Evolutionary conservation across 2,888 invertebrate genomes (phyloP), one percentile per base, ranked within the genome.

Genomic region (Aspidapion aeneum): DNA sequence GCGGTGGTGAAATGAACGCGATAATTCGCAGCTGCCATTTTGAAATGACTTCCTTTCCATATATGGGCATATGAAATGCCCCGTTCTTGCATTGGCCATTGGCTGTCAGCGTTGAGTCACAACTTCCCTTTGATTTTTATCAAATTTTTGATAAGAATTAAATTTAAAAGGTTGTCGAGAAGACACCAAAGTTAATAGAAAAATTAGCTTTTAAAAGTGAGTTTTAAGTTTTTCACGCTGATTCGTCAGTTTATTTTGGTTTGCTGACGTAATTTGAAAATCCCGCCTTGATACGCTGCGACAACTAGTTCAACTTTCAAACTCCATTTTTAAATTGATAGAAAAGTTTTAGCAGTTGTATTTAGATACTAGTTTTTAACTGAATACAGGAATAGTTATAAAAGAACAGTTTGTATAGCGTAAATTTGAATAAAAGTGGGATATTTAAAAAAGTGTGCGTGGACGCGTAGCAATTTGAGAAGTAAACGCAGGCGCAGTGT

Each of bases 31-130:
- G 72, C 75, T 69, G 78, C 79, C 80, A 79, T 80, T 69, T 79
- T 79, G 76, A 69, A 72, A 71, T 72, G 68, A 69, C 82, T 81
- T 81, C 77, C 83, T 81, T 79, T 79, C 86, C 86, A 79, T 86
- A 84, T 83, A 86, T 82, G 86, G 86, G 82, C 85, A 86, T 86
- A 83, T 83, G 80, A 79, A 79, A 76, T 81, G 82, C 81, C 79
- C 82, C 77, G 78, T 76, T 76, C 75, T 77, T 77, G 82, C 81
- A 86, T 86, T 86, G 86, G 86, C 74, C 76, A 77, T 78, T 49
- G 21, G 17, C 20, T 18, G 58, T 61, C 62, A 55, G 35, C 35
- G 35, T 12, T 35, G 35, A 35, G 5, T 35, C 61, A 61, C 55
- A 49, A 20, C 18, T 21, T 18, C 18, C 18, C 16, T 1, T 49